Evolutionary conservation across 92 coral and sea anemone genomes (phyloP), one percentile per base, ranked within the genome.

Genomic region (Diadumene lineata): DNA sequence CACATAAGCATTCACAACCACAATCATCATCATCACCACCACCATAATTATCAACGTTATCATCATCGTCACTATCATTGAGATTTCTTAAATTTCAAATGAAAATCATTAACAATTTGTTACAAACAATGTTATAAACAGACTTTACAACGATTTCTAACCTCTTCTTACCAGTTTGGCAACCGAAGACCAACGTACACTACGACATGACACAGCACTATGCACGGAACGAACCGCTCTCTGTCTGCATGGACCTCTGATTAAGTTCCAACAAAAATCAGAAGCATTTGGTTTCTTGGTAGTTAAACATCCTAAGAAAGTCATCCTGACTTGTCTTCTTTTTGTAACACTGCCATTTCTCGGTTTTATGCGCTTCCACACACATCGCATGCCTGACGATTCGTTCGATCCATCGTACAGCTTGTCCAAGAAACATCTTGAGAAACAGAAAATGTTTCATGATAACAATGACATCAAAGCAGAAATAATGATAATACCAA

Each of bases 401-500:
- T 68, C 77, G 34, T 76, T 76, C 62, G 15, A 56, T 16, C 83
- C 90, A 17, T 77, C 56, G 25, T 23, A 21, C 4, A 61, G 73
- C 55, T 55, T 30, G 16, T 34, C 82, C 29, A 70, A 43, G 28
- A 50, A 28, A 58, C 73, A 82, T 64, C 27, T 76, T 22, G 34
- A 43, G 25, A 69, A 18, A 24, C 62, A 68, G 56, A 46, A 58
- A 21, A 31, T 46, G 15, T 86, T 86, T 65, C 63, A 77, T 13
- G 43, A 66, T 11, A 70, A 57, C 43, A 32, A 34, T 29, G 56
- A 73, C 22, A 76, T 79, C 29, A 73, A 72, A 15, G 86, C 70
- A 77, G 83, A 75, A 43, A 69, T 86, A 46, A 86, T 86, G 33
- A 34, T 86, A 1, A 25, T 56, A 1, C 73, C 90, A 1, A 50